Percentiles rank a stretch among this genome's conserved stretches.
These are phyloP conservation scores for Sphaerophoria rueppellii DNA, from an alignment of 2,888 invertebrate genomes.

Conservation along the genomic window DNA sequence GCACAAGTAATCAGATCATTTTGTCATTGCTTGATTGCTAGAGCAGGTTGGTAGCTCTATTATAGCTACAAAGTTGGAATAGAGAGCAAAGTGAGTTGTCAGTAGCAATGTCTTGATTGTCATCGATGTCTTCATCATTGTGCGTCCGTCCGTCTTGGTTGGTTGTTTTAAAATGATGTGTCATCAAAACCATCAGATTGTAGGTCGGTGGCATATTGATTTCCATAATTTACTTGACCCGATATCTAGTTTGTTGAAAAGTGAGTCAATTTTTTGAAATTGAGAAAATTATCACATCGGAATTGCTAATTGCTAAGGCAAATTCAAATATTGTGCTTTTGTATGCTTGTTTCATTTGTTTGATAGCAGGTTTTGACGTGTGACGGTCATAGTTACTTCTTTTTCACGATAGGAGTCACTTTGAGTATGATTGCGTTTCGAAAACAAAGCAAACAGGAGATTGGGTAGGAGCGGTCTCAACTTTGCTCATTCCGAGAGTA, in stretches of 20 bases:
- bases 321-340: conserved; percentile 17
- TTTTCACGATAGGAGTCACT: background rate
- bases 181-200: conserved; percentile 31
- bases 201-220: conserved; percentile 66
- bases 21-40: conserved; percentile 55
- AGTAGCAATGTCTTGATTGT: conserved; percentile 52
- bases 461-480: conserved; percentile 20
- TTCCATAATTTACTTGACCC: conserved; percentile 68
- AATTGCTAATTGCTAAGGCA: conserved; percentile 59
- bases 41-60: background rate
- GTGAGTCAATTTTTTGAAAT: conserved; percentile 37
- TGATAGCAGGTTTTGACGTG: conserved; percentile 1
- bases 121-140: conserved; percentile 38
- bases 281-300: conserved; percentile 36
- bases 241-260: conserved; percentile 18
- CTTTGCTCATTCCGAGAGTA: conserved; percentile 41
- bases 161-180: background rate
- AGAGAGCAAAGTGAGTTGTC: conserved; percentile 63
- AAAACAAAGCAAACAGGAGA: conserved; percentile 31
- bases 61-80: too few relatives aligned
- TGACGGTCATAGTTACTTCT: conserved; percentile 48
- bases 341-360: conserved; percentile 1
- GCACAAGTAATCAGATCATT: conserved; percentile 73
- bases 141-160: background rate
- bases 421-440: conserved; percentile 38